Evolutionary conservation across 1,140 invertebrate species (phyloP), one percentile per base, ranked within the genome.

Genomic region (Heliconius melpomene): DNA sequence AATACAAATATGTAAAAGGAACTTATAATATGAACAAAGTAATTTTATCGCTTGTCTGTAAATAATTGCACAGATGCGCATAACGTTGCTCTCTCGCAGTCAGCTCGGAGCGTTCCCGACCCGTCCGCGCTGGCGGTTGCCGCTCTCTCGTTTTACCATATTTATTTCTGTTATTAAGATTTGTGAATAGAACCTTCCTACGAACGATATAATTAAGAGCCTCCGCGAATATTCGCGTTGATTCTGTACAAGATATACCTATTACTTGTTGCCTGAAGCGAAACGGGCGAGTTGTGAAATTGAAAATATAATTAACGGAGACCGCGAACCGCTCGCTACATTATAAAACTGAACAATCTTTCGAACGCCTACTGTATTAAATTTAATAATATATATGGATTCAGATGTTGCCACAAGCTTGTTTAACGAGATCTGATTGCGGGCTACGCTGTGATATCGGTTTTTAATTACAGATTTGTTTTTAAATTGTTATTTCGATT

Each of bases 291-390:
- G 85, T 88, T 91, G 87, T 85, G 84, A 89, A 88, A 90, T 91
- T 90, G 87, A 88, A 90, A 93, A 89, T 87, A 89, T 89, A 91
- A 91, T 93, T 90, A 91, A 89, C 83, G 73, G 75, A 79, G 86
- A 88, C 78, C 85, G 82, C 82, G 84, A 78, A 90, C 83, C 80
- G 32, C 32, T 36, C 32, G 82, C 85, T 88, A 87, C 82, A 89
- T 90, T 90, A 87, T 87, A 85, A 88, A 87, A 89, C 88, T 88
- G 85, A 87, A 87, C 84, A 87, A 86, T 88, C 83, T 89, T 86
- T 86, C 85, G 77, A 85, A 88, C 86, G 87, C 85, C 87, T 87
- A 86, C 87, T 78, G 54, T 74, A 75, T 80, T 79, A 79, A 60
- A 73, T 74, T 83, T 85, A 79, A 86, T 90, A 87, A 83, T 84